Evolutionary conservation across 2,797 vertebrate species (phyloP).

Genomic region (Kryptolebias ocellatus): DNA sequence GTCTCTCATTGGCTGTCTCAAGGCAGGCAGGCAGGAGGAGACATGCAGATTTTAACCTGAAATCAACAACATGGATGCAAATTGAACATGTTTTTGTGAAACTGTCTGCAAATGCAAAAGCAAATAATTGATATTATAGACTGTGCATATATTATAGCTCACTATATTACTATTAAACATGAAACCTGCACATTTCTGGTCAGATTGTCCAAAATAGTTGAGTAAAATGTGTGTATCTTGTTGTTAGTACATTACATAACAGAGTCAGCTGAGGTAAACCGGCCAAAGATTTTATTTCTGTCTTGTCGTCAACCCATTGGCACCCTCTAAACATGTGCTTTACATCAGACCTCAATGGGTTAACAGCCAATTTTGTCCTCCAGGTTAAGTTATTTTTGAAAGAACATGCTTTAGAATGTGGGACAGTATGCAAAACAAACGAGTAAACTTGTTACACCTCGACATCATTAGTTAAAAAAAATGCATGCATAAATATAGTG

Average conservation of each 20-base stretch:
- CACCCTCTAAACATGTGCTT: not conserved
- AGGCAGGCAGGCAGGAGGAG: slow-evolving; percentile 5
- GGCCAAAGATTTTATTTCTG: not conserved
- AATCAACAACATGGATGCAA: slow-evolving; percentile 31
- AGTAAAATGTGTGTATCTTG: slow-evolving; percentile 13
- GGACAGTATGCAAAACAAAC: slow-evolving; percentile 30
- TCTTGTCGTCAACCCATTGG: slow-evolving; percentile 3
- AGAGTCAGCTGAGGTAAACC: slow-evolving; percentile 3
- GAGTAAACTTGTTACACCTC: slow-evolving; percentile 46
- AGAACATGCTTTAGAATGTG: slow-evolving; percentile 35
- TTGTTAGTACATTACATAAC: slow-evolving; percentile 4
- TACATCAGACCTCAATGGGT: not conserved
- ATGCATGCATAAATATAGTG: slow-evolving; percentile 31
- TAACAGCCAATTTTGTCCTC: slow-evolving; percentile 13
- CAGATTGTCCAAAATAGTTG: slow-evolving; percentile 11
- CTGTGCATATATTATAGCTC: not conserved
- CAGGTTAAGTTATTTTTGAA: slow-evolving; percentile 29
- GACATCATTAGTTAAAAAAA: slow-evolving; percentile 34
- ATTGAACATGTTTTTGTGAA: slow-evolving; percentile 18
- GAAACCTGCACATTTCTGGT: slow-evolving; percentile 29
- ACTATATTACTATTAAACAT: slow-evolving; percentile 19
- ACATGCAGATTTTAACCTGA: slow-evolving; percentile 34
- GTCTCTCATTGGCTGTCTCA: slow-evolving; percentile 52
- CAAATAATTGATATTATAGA: not conserved
- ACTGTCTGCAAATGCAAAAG: slow-evolving; percentile 11